Evolutionary conservation across 2,113 vertebrate genomes (phyloP).

Genomic region (Calonectris borealis): DNA sequence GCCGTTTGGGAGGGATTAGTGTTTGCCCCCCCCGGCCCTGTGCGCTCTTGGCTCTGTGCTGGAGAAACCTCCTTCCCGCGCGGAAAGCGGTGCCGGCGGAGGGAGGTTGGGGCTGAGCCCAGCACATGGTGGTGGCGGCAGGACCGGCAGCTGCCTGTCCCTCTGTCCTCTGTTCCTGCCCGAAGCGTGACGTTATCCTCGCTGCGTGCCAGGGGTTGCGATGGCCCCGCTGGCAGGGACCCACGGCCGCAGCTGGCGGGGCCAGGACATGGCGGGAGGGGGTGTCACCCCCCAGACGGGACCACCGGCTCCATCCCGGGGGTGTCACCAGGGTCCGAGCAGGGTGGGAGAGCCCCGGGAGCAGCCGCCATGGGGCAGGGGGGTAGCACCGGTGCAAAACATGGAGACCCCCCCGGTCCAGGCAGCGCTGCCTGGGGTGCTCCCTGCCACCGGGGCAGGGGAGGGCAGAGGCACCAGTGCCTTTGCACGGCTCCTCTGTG

Average conservation of each 20-base stretch:
- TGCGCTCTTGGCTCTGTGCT: accelerated
- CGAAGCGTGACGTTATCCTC: background rate
- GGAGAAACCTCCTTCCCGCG: background rate
- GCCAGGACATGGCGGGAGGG: background rate
- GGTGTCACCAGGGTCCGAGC: background rate
- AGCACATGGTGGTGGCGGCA: background rate
- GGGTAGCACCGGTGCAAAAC: background rate
- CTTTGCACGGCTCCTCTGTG: background rate
- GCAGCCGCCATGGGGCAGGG: background rate
- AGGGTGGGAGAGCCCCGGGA: background rate
- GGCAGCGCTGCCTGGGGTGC: background rate
- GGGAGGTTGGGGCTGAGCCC: background rate
- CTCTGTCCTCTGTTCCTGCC: background rate
- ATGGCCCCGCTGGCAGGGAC: background rate
- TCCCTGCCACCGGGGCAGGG: background rate
- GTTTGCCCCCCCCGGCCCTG: background rate
- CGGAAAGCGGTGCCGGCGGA: background rate
- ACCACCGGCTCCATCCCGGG: background rate
- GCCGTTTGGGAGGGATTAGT: background rate
- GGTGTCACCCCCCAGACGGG: background rate
- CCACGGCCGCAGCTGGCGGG: background rate
- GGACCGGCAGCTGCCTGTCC: background rate
- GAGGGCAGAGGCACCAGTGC: too few relatives aligned
- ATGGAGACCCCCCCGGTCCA: accelerated
- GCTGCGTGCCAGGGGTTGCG: background rate